Evolutionary conservation across 2,888 invertebrate species (phyloP), one percentile per base, ranked within the genome.

Genomic region (Anthrax anthrax): DNA sequence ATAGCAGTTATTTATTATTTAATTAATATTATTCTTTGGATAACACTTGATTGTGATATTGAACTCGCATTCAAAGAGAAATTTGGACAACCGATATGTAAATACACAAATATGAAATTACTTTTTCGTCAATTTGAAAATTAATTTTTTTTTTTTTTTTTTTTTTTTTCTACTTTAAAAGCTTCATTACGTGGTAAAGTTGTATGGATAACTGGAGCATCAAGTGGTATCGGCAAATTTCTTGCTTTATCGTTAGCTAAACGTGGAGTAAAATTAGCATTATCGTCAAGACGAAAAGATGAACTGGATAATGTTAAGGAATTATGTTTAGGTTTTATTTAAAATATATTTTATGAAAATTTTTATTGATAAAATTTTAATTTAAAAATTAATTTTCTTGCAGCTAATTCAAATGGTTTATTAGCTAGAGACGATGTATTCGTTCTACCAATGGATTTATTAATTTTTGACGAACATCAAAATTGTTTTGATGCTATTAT

Each of bases 181-280:
- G 77, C 68, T 37, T 60, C 65, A 4, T 63, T 82, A 44, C 65
- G 69, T 39, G 79, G 79, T 1, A 78, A 85, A 64, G 84, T 87
- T 4, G 77, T 86, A 2, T 89, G 88, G 81, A 79, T 89, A 54
- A 85, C 84, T 2, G 88, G 88, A 38, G 84, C 87, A 1, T 87
- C 87, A 0, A 83, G 84, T 67, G 88, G 88, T 14, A 87, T 89
- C 51, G 88, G 88, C 3, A 82, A 84, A 65, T 65, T 74, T 51
- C 67, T 84, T 41, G 84, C 86, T 0, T 72, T 82, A 51, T 73
- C 74, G 18, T 64, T 85, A 43, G 81, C 85, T 0, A 73, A 72
- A 56, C 69, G 71, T 57, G 80, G 80, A 8, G 80, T 78, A 3
- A 78, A 77, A 60, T 59, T 87, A 38, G 74, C 80, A 6, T 57